Evolutionary conservation across 2,888 invertebrate species (phyloP).

Genomic region (Andrena fulva): DNA sequence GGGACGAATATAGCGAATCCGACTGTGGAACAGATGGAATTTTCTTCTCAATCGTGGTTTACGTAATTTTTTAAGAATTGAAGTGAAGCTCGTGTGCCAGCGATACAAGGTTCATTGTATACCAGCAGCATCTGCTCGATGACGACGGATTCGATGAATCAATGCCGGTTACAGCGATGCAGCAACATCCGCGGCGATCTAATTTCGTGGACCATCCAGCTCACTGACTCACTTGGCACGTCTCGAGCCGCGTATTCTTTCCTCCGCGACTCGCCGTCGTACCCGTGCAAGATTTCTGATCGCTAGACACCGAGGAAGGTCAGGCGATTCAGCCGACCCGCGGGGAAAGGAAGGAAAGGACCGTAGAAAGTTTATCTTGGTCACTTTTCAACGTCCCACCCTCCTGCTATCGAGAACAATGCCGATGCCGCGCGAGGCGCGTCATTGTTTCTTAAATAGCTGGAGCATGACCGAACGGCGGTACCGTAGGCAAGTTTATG

Average conservation of each 20-base stretch:
- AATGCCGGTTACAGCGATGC: conserved; percentile 66
- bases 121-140: conserved; percentile 51
- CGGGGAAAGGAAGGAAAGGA: background rate
- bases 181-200: conserved; percentile 68
- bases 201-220: conserved; percentile 72
- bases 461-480: background rate
- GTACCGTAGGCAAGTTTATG: too few relatives aligned
- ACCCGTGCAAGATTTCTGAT: conserved; percentile 54
- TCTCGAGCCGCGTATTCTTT: conserved; percentile 64
- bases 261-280: conserved; percentile 38
- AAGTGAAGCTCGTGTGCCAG: background rate
- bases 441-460: too few relatives aligned
- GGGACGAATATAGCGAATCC: too few relatives aligned
- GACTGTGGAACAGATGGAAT: too few relatives aligned
- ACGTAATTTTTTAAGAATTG: background rate
- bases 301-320: conserved; percentile 54
- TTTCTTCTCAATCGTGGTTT: too few relatives aligned
- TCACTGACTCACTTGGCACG: conserved; percentile 77
- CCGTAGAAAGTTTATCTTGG: background rate
- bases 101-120: conserved; percentile 40
- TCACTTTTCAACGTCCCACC: too few relatives aligned
- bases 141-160: conserved; percentile 64
- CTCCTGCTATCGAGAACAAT: too few relatives aligned
- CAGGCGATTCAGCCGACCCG: conserved; percentile 20
- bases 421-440: too few relatives aligned